Base-by-base conservation (phyloP, 2,797 vertebrate species). In the Brachyrhaphis roseni region DNA sequence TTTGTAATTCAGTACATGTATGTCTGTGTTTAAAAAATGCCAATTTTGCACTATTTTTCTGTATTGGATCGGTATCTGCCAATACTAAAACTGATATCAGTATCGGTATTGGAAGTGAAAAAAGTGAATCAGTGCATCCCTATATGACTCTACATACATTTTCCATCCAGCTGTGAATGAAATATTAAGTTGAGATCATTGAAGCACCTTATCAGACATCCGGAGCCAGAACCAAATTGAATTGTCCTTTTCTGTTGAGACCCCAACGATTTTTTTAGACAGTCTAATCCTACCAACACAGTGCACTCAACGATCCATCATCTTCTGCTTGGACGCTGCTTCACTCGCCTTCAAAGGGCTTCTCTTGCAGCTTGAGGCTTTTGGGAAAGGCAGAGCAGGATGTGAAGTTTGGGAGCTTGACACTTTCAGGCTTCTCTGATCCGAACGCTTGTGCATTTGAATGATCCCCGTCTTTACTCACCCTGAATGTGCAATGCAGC, bases 361-460 rank as follows among this genome's bases (percentile, higher is more conserved):
- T 75, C 84, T 83, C 79, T 62, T 72, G 78, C 62, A 55, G 64
- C 20, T 62, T 8, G 41, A 55, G 71, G 46, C 51, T 79, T 72
- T 26, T 8, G 16, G 53, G 72, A 76, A 51, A 78, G 46, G 76
- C 23, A 39, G 80, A 68, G 71, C 16, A 75, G 73, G 86, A 86
- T 31, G 83, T 91, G 86, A 93, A 92, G 88, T 92, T 90, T 93
- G 92, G 26, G 81, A 79, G 85, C 86, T 76, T 88, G 88, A 89
- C 84, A 90, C 90, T 87, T 85, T 74, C 55, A 78, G 80, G 83
- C 74, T 62, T 80, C 86, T 88, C 79, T 88, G 87, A 91, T 93
- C 89, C 80, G 78, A 88, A 86, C 84, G 82, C 77, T 71, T 85
- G 79, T 92, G 89, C 90, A 91, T 93, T 90, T 91, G 87, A 92